These are phyloP conservation scores for Camponotus pennsylvanicus DNA, from an alignment of 1,140 invertebrate genomes.

Conservation along the genomic window DNA sequence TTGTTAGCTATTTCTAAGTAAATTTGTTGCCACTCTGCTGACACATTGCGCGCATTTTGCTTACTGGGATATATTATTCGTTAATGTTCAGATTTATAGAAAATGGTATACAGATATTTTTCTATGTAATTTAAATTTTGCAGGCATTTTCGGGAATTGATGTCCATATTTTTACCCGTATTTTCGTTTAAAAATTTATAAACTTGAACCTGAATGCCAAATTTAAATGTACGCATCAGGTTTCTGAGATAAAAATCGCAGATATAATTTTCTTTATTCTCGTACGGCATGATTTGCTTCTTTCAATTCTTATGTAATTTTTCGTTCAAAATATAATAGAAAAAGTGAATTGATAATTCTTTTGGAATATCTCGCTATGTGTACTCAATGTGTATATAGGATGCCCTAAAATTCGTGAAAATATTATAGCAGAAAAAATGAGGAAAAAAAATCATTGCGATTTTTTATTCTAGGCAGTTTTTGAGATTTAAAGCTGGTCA, in stretches of 20 bases:
- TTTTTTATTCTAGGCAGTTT: no score
- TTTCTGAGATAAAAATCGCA: conserved; percentile 1
- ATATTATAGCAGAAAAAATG: no score
- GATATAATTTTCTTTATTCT: conserved; percentile 14
- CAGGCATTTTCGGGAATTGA: conserved; percentile 26
- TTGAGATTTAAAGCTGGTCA: no score
- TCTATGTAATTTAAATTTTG: conserved; percentile 9
- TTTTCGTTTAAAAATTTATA: neutral
- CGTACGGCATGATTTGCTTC: neutral
- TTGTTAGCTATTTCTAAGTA: no score
- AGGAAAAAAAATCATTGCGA: no score
- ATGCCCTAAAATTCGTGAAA: no score
- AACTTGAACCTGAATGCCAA: neutral
- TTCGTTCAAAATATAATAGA: neutral
- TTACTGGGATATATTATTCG: neutral
- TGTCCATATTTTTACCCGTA: neutral
- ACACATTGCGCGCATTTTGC: no score
- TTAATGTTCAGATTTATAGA: conserved; percentile 19
- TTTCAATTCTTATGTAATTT: conserved; percentile 26
- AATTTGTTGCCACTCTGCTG: no score
- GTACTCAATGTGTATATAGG: neutral
- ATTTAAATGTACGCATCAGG: conserved; percentile 1
- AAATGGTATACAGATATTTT: neutral
- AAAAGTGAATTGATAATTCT: conserved; percentile 37
- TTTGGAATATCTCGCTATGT: conserved; percentile 43